Evolutionary conservation across 2,888 invertebrate species (phyloP), one percentile per base, ranked within the genome.

Genomic region (Pyrocoelia pectoralis): DNA sequence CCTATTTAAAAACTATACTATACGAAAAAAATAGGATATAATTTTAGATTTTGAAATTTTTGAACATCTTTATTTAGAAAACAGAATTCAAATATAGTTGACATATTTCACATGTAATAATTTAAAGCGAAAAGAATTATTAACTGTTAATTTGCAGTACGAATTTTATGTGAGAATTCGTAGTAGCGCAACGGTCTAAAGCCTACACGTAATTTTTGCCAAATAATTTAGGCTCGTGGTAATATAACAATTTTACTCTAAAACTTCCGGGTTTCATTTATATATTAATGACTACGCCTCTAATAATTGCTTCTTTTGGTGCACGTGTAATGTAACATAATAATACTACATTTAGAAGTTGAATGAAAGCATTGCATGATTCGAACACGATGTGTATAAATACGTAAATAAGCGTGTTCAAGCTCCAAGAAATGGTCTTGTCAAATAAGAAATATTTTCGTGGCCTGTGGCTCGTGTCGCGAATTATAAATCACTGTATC

Each of bases 211-310:
- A 41, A 9, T 10, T 41, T 54, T 24, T 54, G 41, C 46, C 55
- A 41, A 55, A 55, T 29, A 41, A 54, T 29, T 55, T 29, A 17
- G 1, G 13, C 55, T 55, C 46, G 55, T 54, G 54, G 54, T 19
- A 43, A 54, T 43, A 54, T 54, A 43, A 40, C 40, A 54, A 14
- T 13, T 41, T 19, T 3, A 18, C 17, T 29, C n/a, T 4, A n/a
- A 24, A 24, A 46, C 46, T 55, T 55, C 55, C 55, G 55, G 8
- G 55, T 55, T 54, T 54, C 41, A 54, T 54, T 54, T 48, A 55
- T 46, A 29, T 24, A 18, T 28, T 14, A 55, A 43, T 46, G 43
- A 43, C 19, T 55, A 28, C 46, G 10, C 9, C 54, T 41, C 6
- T 14, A 24, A 9, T 14, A 48, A 55, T 55, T 55, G 15, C 46